phyloP scores from a whole-genome alignment of 2,888 invertebrate species.

The Chaetogeoica ovagalla region DNA sequence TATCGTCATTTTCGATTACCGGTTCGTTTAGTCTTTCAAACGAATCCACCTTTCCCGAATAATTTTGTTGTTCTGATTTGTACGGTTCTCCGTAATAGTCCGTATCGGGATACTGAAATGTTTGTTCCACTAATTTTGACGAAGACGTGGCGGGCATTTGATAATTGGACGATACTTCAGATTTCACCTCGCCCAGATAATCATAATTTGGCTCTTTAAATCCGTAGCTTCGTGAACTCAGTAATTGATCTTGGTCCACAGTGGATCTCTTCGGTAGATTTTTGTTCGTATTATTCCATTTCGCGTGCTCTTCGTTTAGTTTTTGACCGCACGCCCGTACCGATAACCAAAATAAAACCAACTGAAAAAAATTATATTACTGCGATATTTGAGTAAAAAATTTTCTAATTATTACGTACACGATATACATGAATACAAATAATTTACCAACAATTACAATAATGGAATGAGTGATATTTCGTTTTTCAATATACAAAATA shows the following conservation, averaged over 20 bases:
- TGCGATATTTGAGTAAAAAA: not conserved
- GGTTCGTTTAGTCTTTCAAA: not conserved
- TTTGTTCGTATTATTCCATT: not conserved
- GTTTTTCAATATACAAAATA: too few species aligned
- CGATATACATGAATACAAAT: not conserved
- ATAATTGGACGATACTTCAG: not conserved
- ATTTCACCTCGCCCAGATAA: not conserved
- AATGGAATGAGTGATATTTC: too few species aligned
- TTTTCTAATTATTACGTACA: not conserved
- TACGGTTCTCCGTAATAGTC: slow-evolving; percentile 21
- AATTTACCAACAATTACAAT: not conserved
- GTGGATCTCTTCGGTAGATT: not conserved
- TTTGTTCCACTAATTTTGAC: not conserved
- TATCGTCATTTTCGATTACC: not conserved
- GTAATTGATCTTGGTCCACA: not conserved
- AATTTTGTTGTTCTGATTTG: not conserved
- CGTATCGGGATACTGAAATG: not conserved
- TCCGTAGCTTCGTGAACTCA: slow-evolving; percentile 18
- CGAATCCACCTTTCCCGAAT: slow-evolving; percentile 6
- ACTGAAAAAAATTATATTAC: slow-evolving; percentile 31
- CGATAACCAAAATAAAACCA: slow-evolving; percentile 25
- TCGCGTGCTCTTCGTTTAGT: slow-evolving; percentile 16
- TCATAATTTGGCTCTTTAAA: not conserved
- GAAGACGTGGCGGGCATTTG: not conserved
- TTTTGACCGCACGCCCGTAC: slow-evolving; percentile 1